Base-by-base conservation (phyloP, 2,888 invertebrate genomes). In the Eristalinus aeneus region DNA sequence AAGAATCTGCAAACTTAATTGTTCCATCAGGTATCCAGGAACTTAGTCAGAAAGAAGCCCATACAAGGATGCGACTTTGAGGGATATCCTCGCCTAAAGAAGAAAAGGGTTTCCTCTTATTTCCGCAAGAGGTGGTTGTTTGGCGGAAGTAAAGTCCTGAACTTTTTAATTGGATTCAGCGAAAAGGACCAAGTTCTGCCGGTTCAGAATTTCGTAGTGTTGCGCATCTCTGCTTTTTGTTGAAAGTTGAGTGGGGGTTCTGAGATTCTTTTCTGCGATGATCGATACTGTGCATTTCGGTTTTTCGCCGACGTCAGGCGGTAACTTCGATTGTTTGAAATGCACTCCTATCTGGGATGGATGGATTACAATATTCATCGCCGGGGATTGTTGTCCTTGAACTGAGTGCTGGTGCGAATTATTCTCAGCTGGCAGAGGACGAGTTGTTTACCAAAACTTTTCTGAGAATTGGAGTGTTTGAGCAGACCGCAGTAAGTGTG, bases 141-240 rank as follows among this genome's bases (percentile, higher is more conserved):
- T 10, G 23, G n/a, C 39, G 63, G 63, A 73, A 80, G 63, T 68
- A 63, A 20, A 32, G 32, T 39, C 31, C 39, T 73, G 34, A 69
- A 80, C 27, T 75, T 80, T 80, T 80, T 80, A 80, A 80, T 80
- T 74, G 69, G 74, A 74, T 74, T 74, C 74, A 64, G 61, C 63
- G 16, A 73, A 31, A 68, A 80, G 69, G 74, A 64, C 58, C 10
- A 80, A 75, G 64, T 80, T 80, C 46, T 58, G 23, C 68, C 63
- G 10, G 3, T 20, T 54, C 12, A 8, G 46, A 16, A 8, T 46
- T 56, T 11, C 23, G 22, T 23, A 23, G 22, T 23, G 16, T 46
- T 46, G 8, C 8, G 16, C 16, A 16, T 56, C 56, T 56, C 56
- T 5, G 56, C 46, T 46, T 3, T 46, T 46, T 16, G 22, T 22